Base-by-base conservation (phyloP, 2,797 vertebrate genomes). In the Rhabdophis nuchalis region DNA sequence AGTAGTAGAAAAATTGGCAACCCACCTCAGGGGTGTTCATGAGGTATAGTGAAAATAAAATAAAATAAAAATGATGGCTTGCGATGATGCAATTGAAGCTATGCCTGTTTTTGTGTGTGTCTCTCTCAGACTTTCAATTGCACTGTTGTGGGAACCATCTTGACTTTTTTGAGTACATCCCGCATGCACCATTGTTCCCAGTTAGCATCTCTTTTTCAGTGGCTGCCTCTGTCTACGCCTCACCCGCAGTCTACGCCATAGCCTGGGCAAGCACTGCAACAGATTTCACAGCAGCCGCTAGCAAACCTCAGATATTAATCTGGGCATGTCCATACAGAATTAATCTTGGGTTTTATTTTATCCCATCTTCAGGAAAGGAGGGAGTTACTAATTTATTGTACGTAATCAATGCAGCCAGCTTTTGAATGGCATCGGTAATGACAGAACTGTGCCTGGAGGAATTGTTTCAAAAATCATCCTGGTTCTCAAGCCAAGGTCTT, bases 341-440 rank as follows among this genome's bases (percentile, higher is more conserved):
- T 36, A 72, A 20, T 72, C 16, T 20, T 64, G 29, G 29, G 12
- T 64, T 64, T n/a, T 9, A 56, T 56, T 60, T 27, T 68, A 72
- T 32, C 16, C 68, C 64, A 68, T 32, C 64, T 36, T 72, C 64
- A 36, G 14, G 64, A 72, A 72, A 72, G n/a, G 64, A 72, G n/a
- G 64, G n/a, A 72, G 64, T 36, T 72, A 72, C 14, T 72, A 6
- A 72, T 68, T 16, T 32, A 68, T 68, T 36, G 46, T 50, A 50
- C 7, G 56, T 23, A 7, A 57, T 57, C 54, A 56, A 20, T 23
- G 92, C 23, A 60, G 18, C 36, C 95, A 92, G 56, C 91, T 93
- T 96, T 96, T 94, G 95, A 95, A 96, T 50, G 96, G 91, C 0
- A 1, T 95, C 29, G 50, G 85, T 18, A 95, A 93, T 25, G 9